Evolutionary conservation across 2,113 vertebrate species (phyloP), one percentile per base, ranked within the genome.

Genomic region (Arizona elegans): DNA sequence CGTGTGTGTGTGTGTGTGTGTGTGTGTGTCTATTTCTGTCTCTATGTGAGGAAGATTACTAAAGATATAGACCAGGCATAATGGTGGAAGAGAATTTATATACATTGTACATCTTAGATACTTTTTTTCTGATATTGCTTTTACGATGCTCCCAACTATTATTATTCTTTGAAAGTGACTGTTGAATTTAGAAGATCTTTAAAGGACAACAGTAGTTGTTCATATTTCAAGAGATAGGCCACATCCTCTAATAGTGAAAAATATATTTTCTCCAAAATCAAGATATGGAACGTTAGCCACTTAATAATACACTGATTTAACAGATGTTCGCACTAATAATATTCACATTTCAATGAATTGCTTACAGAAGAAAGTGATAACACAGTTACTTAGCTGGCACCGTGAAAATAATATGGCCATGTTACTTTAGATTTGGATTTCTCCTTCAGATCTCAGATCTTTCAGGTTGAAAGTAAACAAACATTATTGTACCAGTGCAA

Each of bases 211-310:
- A 55, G 62, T 50, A 93, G 38, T 96, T 96, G 65, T 89, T 94
- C 23, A 23, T 92, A 96, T 94, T 85, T 96, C 92, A 94, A 92
- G 59, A 93, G 65, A 96, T 93, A 96, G 95, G 92, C 93, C 97
- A 92, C 90, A 94, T 90, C 93, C 86, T 90, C 91, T 95, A 96
- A n/a, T 92, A 93, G 94, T 95, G 94, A 97, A 96, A 95, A 96
- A 96, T 97, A 97, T 95, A 96, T 93, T 89, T 97, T 96, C 95
- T 54, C 95, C 95, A 96, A 97, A 86, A 96, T 93, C 92, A 93
- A 94, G 95, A 95, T 92, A 96, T 95, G 92, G 94, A 95, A 96
- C 96, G 87, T 96, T 95, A 96, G 94, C 95, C 96, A 96, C 92
- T 0, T 93, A 94, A 97, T 94, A 75, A 95, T 91, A 93, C 96